Evolutionary conservation across 2,888 invertebrate species (phyloP).

Genomic region (Pecten maximus): DNA sequence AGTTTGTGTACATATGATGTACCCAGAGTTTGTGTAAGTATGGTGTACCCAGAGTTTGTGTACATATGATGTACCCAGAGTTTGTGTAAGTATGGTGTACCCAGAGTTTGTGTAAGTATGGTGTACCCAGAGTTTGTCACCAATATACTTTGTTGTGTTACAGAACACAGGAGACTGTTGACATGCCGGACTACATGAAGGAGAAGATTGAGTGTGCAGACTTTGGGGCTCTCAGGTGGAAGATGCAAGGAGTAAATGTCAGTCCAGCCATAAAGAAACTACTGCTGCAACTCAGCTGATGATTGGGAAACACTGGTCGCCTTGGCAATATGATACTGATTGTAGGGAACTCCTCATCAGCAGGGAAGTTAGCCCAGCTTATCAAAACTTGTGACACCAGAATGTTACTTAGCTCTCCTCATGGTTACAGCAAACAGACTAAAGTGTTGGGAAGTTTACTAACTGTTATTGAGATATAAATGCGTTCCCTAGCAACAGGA

Average conservation of each 20-base stretch:
- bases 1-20: slow-evolving; percentile 74
- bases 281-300: slow-evolving; percentile 67
- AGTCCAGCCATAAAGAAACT: slow-evolving; percentile 70
- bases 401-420: too few relatives aligned
- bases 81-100: slow-evolving; percentile 68
- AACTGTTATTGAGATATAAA: too few relatives aligned
- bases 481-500: not conserved
- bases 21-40: not conserved
- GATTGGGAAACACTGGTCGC: not conserved
- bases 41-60: slow-evolving; percentile 78
- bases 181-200: slow-evolving; percentile 76
- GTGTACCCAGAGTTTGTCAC: not conserved
- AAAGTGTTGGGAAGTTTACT: not conserved
- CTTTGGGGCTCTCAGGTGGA: slow-evolving; percentile 79
- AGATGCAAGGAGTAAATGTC: slow-evolving; percentile 76
- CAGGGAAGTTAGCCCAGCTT: not conserved
- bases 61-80: slow-evolving; percentile 62
- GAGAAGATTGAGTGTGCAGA: slow-evolving; percentile 80
- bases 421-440: not conserved
- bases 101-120: slow-evolving; percentile 77
- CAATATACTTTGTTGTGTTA: slow-evolving; percentile 70
- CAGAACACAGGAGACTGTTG: slow-evolving; percentile 78
- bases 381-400: not conserved
- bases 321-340: too few relatives aligned
- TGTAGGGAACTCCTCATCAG: not conserved